phyloP scores from a whole-genome alignment of 2,797 vertebrate species.

The Todus mexicanus region DNA sequence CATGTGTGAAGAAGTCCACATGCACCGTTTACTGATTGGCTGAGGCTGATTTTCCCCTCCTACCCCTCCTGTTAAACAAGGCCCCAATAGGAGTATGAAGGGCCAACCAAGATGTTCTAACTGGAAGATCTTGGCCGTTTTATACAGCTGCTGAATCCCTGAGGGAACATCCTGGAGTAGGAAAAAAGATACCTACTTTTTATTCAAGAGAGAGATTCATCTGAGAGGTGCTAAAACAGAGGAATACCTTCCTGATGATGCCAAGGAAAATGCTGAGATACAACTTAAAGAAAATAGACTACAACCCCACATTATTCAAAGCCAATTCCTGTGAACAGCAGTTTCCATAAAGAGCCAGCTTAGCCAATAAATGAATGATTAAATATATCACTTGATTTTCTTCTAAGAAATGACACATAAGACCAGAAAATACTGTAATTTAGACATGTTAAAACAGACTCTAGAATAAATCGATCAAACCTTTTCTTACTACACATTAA shows the following conservation, averaged over 20 bases:
- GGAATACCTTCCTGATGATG: not conserved
- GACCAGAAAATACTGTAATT: not conserved
- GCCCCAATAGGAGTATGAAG: not conserved
- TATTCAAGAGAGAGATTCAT: not conserved
- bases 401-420: not conserved
- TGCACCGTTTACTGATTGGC: not conserved
- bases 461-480: not conserved
- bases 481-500: not conserved
- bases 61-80: not conserved
- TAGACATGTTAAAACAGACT: not conserved
- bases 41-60: not conserved
- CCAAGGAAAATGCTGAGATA: not conserved
- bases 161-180: not conserved
- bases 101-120: not conserved
- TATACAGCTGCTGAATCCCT: not conserved
- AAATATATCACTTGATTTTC: not conserved
- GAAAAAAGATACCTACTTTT: not conserved
- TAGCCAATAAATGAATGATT: not conserved
- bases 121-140: not conserved
- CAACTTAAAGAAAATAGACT: not conserved
- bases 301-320: not conserved
- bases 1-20: accelerated
- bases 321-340: not conserved
- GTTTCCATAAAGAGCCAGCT: not conserved
- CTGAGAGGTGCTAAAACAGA: not conserved